Conservation (phyloP, 2,888 invertebrate genomes). For the Pseudolycoriella hygida region DNA sequence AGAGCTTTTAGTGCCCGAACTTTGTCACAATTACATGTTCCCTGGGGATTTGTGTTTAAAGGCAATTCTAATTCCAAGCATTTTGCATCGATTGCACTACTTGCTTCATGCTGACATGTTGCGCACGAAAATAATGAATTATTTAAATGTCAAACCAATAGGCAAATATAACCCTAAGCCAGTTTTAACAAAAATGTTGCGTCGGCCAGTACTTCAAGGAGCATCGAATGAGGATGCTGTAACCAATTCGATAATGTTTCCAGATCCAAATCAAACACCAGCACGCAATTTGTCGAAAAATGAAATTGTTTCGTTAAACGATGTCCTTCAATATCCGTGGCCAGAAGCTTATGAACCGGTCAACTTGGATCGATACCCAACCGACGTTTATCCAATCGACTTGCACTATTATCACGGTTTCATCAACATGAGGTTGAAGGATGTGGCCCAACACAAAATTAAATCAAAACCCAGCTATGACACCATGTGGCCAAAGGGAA, state of each 20-base stretch:
- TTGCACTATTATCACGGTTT: conserved; percentile 52
- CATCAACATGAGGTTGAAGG: conserved; percentile 18
- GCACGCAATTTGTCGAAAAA: conserved; percentile 14
- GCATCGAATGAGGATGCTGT: neutral
- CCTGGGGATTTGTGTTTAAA: conserved; percentile 72
- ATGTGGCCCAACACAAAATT: neutral
- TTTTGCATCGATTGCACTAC: conserved; percentile 48
- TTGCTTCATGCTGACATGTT: conserved; percentile 24
- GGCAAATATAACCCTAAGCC: neutral
- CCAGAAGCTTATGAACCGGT: conserved; percentile 37
- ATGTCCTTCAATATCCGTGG: conserved; percentile 15
- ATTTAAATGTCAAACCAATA: conserved; percentile 14
- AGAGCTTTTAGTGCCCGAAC: conserved; percentile 71
- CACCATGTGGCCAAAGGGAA: neutral
- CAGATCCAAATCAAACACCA: neutral
- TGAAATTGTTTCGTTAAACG: conserved; percentile 4
- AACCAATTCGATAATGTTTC: neutral
- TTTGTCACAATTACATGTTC: conserved; percentile 54
- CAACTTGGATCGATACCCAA: conserved; percentile 43
- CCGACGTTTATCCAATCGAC: conserved; percentile 42
- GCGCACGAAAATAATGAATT: conserved; percentile 25
- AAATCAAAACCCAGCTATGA: too few species aligned
- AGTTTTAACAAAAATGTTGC: neutral
- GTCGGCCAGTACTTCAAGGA: neutral
- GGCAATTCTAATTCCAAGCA: conserved; percentile 64